phyloP scores from a whole-genome alignment of 2,797 vertebrate genomes.

The Periparus ater region DNA sequence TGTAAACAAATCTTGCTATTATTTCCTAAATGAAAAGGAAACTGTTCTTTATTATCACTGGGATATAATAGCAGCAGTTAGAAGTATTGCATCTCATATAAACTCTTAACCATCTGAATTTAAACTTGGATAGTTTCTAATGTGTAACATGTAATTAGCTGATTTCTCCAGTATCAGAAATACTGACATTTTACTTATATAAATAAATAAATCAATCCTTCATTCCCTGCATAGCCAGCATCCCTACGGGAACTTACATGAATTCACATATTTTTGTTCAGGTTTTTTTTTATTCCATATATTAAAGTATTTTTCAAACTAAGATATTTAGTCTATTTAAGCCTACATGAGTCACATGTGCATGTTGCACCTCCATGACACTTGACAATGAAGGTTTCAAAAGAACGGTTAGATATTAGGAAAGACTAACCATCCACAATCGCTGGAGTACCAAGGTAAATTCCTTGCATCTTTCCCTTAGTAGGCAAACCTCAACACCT shows the following conservation, averaged over 20 bases:
- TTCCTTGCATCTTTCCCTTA: background rate
- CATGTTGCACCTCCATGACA: background rate
- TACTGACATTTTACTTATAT: background rate
- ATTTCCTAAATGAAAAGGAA: background rate
- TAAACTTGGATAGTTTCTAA: background rate
- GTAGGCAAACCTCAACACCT: background rate
- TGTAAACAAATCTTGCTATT: background rate
- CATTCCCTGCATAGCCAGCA: background rate
- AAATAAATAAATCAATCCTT: background rate
- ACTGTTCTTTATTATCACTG: background rate
- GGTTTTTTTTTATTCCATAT: background rate
- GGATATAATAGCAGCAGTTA: background rate
- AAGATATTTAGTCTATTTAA: background rate
- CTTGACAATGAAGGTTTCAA: background rate
- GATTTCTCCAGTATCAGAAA: background rate
- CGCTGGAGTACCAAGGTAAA: background rate
- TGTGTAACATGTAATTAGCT: background rate
- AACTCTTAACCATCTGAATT: background rate
- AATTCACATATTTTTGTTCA: background rate
- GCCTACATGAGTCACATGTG: background rate
- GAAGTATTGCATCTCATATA: background rate
- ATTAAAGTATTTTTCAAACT: background rate
- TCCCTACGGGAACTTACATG: background rate
- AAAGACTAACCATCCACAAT: background rate
- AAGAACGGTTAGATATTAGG: background rate